Evolutionary conservation across 2,888 invertebrate genomes (phyloP), one percentile per base, ranked within the genome.

Genomic region (Auanema sp.): DNA sequence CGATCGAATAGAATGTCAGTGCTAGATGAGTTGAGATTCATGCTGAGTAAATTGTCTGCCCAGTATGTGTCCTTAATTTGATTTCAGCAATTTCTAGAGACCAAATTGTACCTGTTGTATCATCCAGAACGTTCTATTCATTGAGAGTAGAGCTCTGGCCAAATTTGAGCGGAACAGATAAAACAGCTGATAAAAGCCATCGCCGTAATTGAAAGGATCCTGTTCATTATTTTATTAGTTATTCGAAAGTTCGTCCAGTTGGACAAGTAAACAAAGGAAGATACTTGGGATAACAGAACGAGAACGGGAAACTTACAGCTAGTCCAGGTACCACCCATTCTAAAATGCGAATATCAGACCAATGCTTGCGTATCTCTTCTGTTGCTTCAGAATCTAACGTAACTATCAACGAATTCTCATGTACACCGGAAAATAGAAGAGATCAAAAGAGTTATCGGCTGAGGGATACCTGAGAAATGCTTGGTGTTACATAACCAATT

Each of bases 401-500:
- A 0, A 81, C 77, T 14, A 82, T 69, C 1, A 77, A 58, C 1
- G 75, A 64, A n/a, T 67, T 64, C 10, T 67, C 60, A 42, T 81
- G 80, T 3, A 80, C 81, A 14, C 66, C 79, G 72, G 23, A 54
- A 59, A 59, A 41, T 14, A n/a, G 14, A 43, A n/a, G 1, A 24
- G 33, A 16, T n/a, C 0, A n/a, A 33, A 10, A 52, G 8, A 12
- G 24, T n/a, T 18, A 12, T 52, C 10, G 18, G 33, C 33, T 33
- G 4, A 8, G 3, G 33, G 11, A 51, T 16, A 73, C 75, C 72
- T 58, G 58, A 42, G 67, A 81, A 68, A 11, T 74, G 11, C 33
- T 65, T 51, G 3, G 79, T 82, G 63, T 81, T 83, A 58, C 82
- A 82, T 21, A 82, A 58, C 80, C 80, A 82, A 54, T 82, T 82